Conservation (phyloP, 2,113 vertebrate species). For the Campylomormyrus numenius region DNA sequence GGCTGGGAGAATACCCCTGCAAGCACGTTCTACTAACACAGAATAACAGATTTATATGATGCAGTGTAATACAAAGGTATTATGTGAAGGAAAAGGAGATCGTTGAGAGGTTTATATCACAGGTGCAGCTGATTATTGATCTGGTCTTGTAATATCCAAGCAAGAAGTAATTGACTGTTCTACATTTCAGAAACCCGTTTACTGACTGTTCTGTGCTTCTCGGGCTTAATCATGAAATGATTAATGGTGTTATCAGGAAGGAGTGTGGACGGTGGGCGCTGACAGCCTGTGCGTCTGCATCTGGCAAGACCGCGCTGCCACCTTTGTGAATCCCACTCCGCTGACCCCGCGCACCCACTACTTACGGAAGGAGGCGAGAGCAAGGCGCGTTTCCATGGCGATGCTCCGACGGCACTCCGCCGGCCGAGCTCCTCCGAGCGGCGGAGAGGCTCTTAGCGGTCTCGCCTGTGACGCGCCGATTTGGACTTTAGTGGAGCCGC, state of each 20-base stretch:
- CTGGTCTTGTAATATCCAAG: not conserved
- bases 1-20: not conserved
- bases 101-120: not conserved
- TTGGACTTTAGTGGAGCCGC: not conserved
- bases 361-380: not conserved
- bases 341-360: not conserved
- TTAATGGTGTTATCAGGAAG: not conserved
- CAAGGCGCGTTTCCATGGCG: conserved; percentile 4
- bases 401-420: not conserved
- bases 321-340: not conserved
- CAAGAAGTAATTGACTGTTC: not conserved
- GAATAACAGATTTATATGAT: not conserved
- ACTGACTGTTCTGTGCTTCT: not conserved
- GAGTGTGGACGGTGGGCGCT: not conserved
- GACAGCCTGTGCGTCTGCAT: not conserved
- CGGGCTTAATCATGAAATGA: not conserved
- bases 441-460: not conserved
- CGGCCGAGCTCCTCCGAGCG: not conserved
- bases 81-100: not conserved
- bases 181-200: not conserved
- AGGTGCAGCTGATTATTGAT: not conserved
- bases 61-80: not conserved
- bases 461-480: not conserved
- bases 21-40: not conserved
- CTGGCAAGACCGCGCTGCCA: not conserved